These are phyloP conservation scores for Phenganax stokvisi DNA, from an alignment of 92 coral and sea anemone species.

Conservation along the genomic window DNA sequence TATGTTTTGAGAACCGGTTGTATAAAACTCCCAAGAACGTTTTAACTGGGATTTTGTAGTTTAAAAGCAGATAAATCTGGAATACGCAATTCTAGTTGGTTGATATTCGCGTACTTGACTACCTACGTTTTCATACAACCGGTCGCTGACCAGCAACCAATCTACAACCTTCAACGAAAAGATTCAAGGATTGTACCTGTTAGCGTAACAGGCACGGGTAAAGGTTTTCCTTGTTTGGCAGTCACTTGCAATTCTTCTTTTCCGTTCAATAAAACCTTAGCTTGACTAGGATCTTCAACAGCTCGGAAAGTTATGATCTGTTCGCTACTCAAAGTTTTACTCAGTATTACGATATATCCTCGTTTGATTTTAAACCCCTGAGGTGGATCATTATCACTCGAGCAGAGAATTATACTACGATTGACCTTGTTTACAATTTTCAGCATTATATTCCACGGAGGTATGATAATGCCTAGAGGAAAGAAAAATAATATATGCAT, in stretches of 20 bases:
- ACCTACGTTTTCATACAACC: too few relatives aligned
- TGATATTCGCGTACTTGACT: too few relatives aligned
- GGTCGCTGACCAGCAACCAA: too few relatives aligned
- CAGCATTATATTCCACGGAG: constrained; percentile 46
- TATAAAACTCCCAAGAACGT: too few relatives aligned
- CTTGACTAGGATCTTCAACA: constrained; percentile 49
- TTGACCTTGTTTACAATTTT: constrained; percentile 59
- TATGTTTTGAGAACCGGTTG: too few relatives aligned
- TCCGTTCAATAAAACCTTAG: constrained; percentile 60
- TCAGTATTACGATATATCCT: constrained; percentile 41
- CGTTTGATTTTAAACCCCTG: constrained; percentile 61
- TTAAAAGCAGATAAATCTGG: too few relatives aligned
- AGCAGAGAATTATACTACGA: constrained; percentile 51
- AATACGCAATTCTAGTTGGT: too few relatives aligned
- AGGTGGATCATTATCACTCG: constrained; percentile 68
- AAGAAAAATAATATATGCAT: not conserved
- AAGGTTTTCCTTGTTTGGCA: constrained; percentile 58
- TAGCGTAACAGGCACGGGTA: constrained; percentile 51
- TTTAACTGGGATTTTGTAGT: too few relatives aligned
- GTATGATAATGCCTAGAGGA: constrained; percentile 10
- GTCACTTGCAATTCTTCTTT: constrained; percentile 52
- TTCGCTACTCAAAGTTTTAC: constrained; percentile 52
- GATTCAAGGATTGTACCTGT: constrained; percentile 47
- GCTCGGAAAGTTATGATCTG: constrained; percentile 56
- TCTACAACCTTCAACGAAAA: too few relatives aligned